Conservation (phyloP, 2,113 vertebrate species). For the Todiramphus saurophagus region DNA sequence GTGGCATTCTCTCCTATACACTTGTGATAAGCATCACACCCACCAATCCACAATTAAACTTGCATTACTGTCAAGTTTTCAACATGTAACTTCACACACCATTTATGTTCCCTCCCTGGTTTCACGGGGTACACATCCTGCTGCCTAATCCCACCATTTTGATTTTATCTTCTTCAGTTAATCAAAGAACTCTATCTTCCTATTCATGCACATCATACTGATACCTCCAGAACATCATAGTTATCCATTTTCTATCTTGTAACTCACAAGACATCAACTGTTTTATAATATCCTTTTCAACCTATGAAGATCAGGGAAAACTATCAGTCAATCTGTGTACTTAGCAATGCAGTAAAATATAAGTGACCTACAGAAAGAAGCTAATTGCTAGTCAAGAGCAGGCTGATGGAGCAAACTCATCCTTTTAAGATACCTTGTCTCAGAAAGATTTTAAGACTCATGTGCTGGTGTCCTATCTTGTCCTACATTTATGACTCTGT, state of each 20-base stretch:
- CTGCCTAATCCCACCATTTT: not conserved
- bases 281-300: not conserved
- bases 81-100: not conserved
- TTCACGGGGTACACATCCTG: not conserved
- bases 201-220: not conserved
- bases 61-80: not conserved
- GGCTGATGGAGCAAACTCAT: not conserved
- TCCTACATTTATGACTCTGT: not conserved
- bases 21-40: not conserved
- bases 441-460: not conserved
- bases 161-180: not conserved
- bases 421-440: not conserved
- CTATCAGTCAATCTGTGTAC: not conserved
- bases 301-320: not conserved
- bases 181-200: not conserved
- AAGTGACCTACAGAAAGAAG: not conserved
- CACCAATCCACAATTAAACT: not conserved
- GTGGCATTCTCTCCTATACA: not conserved
- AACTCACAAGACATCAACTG: not conserved
- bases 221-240: not conserved
- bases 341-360: not conserved
- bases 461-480: not conserved
- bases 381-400: not conserved
- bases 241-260: not conserved
- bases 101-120: not conserved